Conservation (phyloP, 2,797 vertebrate genomes). For the Oreochromis mossambicus region DNA sequence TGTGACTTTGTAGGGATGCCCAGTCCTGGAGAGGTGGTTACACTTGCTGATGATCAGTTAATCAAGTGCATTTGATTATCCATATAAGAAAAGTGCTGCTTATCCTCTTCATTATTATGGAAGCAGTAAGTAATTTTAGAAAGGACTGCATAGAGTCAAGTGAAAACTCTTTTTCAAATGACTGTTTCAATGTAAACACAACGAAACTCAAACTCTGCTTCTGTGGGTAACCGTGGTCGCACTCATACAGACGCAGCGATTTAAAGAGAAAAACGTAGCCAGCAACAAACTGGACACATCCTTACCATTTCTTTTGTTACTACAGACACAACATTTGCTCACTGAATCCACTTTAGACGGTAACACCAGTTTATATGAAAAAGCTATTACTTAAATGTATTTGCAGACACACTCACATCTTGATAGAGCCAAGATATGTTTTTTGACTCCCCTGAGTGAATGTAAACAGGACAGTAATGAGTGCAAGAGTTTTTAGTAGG, state of each 20-base stretch:
- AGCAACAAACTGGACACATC: neutral
- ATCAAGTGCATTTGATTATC: neutral
- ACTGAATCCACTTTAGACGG: neutral
- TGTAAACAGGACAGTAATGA: neutral
- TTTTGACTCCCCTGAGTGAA: neutral
- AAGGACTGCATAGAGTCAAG: neutral
- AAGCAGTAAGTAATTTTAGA: neutral
- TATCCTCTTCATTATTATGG: neutral
- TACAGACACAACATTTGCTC: neutral
- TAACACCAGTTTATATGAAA: neutral
- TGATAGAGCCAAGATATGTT: neutral
- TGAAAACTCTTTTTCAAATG: neutral
- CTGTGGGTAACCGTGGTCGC: neutral
- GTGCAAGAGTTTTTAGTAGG: neutral
- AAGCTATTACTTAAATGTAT: neutral
- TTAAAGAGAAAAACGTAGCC: rapidly evolving
- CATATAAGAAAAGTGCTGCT: neutral
- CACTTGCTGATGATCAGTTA: neutral
- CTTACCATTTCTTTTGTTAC: neutral
- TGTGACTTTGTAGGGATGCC: rapidly evolving
- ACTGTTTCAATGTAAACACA: neutral
- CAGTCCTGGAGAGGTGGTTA: neutral
- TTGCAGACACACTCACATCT: neutral
- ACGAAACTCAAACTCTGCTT: neutral
- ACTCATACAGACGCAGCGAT: neutral